A percentile compares a stretch with the other conserved stretches of the same genome.
Evolutionary conservation across 2,797 vertebrate species (phyloP).

Genomic region (Enteromius argenteus): DNA sequence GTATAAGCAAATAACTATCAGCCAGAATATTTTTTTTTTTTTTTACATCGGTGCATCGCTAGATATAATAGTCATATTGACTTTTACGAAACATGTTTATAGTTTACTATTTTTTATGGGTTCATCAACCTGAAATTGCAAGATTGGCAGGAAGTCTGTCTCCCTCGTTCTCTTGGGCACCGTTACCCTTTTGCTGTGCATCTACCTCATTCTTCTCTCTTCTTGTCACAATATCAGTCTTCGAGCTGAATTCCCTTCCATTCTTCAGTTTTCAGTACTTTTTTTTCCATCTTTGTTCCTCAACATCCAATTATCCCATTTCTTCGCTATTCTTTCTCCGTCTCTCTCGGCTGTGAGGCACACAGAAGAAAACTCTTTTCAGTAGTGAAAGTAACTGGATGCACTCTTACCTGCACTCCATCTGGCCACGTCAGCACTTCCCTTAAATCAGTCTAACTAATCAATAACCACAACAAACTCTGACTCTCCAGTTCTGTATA

Average conservation of each 20-base stretch:
- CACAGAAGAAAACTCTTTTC: constrained; percentile 30
- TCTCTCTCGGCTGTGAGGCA: constrained; percentile 53
- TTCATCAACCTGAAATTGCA: constrained; percentile 18
- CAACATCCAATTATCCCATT: constrained; percentile 64
- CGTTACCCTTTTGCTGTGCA: not conserved
- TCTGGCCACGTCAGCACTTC: not conserved
- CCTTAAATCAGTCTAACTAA: constrained; percentile 28
- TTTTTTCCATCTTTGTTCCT: constrained; percentile 59
- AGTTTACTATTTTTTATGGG: not conserved
- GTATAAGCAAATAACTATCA: not conserved
- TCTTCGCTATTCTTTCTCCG: constrained; percentile 61
- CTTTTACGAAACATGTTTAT: not conserved
- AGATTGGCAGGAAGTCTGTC: constrained; percentile 22
- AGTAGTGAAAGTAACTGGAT: constrained; percentile 17
- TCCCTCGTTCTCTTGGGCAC: constrained; percentile 20
- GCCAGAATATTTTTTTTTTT: not conserved
- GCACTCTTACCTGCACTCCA: constrained; percentile 1
- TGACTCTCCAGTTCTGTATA: not conserved
- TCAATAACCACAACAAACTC: constrained; percentile 40
- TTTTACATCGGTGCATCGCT: not conserved
- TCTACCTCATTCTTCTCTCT: constrained; percentile 27
- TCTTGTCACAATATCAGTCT: constrained; percentile 25
- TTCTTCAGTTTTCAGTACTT: constrained; percentile 63
- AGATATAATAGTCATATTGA: not conserved
- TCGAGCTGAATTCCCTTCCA: constrained; percentile 38